Percentiles rank a stretch among this genome's conserved stretches.
Conservation (phyloP, 2,888 invertebrate genomes). For the Exephanes ischioxanthus region DNA sequence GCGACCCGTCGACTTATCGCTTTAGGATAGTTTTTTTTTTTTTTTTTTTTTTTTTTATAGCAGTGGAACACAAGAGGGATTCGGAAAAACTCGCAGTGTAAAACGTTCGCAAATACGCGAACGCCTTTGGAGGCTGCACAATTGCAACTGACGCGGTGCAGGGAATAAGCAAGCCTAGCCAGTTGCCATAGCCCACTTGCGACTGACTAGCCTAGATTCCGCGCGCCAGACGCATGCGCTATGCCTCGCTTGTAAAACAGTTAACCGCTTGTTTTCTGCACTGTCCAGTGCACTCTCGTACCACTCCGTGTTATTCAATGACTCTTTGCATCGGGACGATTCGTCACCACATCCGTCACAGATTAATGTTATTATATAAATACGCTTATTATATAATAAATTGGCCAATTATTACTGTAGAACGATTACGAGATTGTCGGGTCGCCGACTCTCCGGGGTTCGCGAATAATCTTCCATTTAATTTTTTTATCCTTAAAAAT, state of each 20-base stretch:
- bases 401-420: neutral
- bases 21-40: no score
- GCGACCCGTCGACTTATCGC: no score
- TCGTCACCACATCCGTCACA: neutral
- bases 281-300: constrained; percentile 61
- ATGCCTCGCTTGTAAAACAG: constrained; percentile 54
- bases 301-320: neutral
- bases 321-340: constrained; percentile 1
- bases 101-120: neutral
- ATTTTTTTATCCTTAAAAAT: no score
- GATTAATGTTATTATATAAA: neutral
- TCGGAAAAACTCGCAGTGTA: neutral
- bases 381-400: neutral
- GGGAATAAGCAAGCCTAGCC: constrained; percentile 32
- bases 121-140: constrained; percentile 57
- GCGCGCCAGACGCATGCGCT: constrained; percentile 74
- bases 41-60: neutral
- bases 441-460: neutral
- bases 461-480: neutral
- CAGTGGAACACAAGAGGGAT: no score
- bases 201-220: constrained; percentile 79
- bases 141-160: constrained; percentile 66
- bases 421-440: neutral
- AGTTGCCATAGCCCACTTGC: constrained; percentile 65
- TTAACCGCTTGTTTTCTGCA: constrained; percentile 67